Base-by-base conservation (phyloP, 2,888 invertebrate species). In the Opisthograptis luteolata region DNA sequence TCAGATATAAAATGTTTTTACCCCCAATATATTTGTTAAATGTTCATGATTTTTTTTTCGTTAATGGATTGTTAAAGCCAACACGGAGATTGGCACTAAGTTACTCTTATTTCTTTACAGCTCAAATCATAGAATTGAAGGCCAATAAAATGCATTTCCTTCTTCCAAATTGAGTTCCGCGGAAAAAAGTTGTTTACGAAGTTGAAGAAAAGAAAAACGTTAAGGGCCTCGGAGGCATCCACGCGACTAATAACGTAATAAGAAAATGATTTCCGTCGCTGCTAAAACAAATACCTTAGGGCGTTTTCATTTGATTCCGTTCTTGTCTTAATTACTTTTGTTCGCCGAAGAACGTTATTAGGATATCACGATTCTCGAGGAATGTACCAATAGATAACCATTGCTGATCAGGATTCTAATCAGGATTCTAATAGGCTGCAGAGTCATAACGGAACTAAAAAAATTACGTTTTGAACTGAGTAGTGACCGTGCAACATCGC, bases 181-280 rank as follows among this genome's bases (percentile, higher is more conserved):
- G 53, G 59, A 78, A 77, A 83, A 81, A 70, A 64, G 39, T 62
- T 53, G 50, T 55, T 58, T 55, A 66, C 56, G 58, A 62, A 37
- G 39, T 50, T 28, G 36, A 13, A 53, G 39, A 44, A 44, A 44
- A 25, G 57, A 51, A 58, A 47, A 31, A 24, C 45, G 27, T n/a
- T n/a, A 78, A 82, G 76, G 79, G 76, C 77, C 36, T 42, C 37
- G 63, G 1, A 74, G 62, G 61, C 68, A 70, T 40, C 59, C 67
- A 64, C 53, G 76, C 81, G 80, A 67, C 68, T 73, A 81, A 77
- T 65, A 66, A 64, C 45, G 45, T 64, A 65, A 63, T 61, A 66
- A 64, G 61, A 30, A 39, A 44, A 28, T 42, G 7, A 44, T 50
- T 50, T 44, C 44, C 44, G 37, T 17, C 15, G 0, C 15, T 20